Base-by-base conservation (phyloP, 23 tunicate species). In the Oikopleura albicans region DNA sequence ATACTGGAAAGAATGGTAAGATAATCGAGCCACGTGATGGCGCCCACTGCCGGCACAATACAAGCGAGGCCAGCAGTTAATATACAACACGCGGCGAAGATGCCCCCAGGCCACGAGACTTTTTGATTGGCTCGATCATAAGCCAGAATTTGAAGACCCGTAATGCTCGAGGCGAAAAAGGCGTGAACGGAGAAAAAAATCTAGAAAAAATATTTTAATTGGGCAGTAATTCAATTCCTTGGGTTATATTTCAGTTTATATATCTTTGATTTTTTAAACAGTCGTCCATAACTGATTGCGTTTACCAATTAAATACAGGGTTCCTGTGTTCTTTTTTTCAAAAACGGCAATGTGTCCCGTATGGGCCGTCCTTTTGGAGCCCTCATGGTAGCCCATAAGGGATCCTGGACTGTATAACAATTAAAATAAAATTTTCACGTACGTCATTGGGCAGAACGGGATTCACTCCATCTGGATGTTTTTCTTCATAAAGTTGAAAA, bases 401-500 rank as follows among this genome's bases (percentile, higher is more conserved):
- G n/a, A n/a, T n/a, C n/a, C n/a, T n/a, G n/a, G n/a, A n/a, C n/a
- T n/a, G n/a, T n/a, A n/a, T n/a, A n/a, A n/a, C n/a, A n/a, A n/a
- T n/a, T n/a, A n/a, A n/a, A n/a, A n/a, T n/a, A 49, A 22, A 22
- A 49, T 8, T 8, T 8, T 8, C 22, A 49, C 22, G 8, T 49
- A 49, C 98, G 76, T 93, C 98, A 84, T 93, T 93, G 31, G 87
- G 76, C 41, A 86, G 88, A n/a, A 93, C 98, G 2, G 98, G 98
- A 57, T 88, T 93, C 38, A 93, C 91, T 36, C 98, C 98, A 40
- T 93, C 95, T 16, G 91, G 95, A 88, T 84, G 86, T 56, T 84
- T 36, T 38, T 83, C 66, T 0, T 86, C 39, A 75, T 90, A 93
- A 59, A 86, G 84, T 79, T 85, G 41, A 22, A 49, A 49, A 49